These are phyloP conservation scores for Psilopsiagon aymara DNA, from an alignment of 2,113 vertebrate genomes.

Conservation along the genomic window DNA sequence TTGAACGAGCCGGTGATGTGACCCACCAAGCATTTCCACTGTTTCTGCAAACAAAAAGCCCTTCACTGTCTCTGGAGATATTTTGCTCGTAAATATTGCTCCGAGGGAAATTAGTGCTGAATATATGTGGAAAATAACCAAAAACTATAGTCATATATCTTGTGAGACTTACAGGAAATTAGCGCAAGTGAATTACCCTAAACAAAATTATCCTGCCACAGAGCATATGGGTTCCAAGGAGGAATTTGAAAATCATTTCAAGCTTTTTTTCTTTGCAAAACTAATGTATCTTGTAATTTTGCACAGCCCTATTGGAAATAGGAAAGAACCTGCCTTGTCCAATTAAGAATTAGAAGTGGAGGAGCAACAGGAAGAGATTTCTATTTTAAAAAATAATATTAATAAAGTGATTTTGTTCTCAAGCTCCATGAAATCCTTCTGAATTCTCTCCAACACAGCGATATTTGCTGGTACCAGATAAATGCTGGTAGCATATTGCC, in stretches of 20 bases:
- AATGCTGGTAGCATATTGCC: not conserved
- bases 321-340: slow-evolving; percentile 48
- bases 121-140: slow-evolving; percentile 8
- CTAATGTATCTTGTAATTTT: slow-evolving; percentile 43
- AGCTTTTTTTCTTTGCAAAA: not conserved
- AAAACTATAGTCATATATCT: not conserved
- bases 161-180: slow-evolving; percentile 51
- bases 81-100: not conserved
- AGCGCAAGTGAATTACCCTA: slow-evolving; percentile 31
- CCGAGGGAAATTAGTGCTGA: not conserved
- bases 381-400: not conserved
- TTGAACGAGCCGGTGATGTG: accelerated
- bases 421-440: not conserved
- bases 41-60: not conserved
- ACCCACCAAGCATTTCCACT: not conserved
- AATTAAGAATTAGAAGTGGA: slow-evolving; percentile 58
- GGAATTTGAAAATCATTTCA: slow-evolving; percentile 5
- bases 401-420: not conserved
- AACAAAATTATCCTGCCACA: slow-evolving; percentile 34
- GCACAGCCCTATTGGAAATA: slow-evolving; percentile 6
- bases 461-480: not conserved
- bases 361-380: slow-evolving; percentile 33
- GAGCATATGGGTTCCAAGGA: not conserved
- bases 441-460: not conserved
- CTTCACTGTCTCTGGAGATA: not conserved